Evolutionary conservation across 1,140 invertebrate genomes (phyloP), one percentile per base, ranked within the genome.

Genomic region (Pemphigus obesinymphae): DNA sequence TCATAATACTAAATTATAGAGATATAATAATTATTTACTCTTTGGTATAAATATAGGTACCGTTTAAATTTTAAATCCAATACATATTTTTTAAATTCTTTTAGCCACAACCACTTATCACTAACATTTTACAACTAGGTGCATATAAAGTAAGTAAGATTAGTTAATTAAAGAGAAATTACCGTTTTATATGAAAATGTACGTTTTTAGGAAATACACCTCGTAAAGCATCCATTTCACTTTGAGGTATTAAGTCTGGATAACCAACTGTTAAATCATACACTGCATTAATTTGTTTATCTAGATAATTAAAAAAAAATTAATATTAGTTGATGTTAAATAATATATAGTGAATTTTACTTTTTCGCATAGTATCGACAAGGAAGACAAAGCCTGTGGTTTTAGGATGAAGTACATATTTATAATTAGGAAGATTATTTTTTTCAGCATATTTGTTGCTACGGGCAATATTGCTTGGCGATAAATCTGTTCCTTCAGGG

Each of bases 401-500:
- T 83, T 94, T 91, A 0, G 95, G 95, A 87, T 97, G 95, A 0
- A 97, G 87, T 8, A 95, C 92, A 85, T 92, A 91, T 10, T 91
- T 88, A 84, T 95, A 95, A 61, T 88, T 86, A 66, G 89, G 87
- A 31, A 95, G 87, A 83, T 91, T 89, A 85, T 94, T 90, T 84
- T 91, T 90, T 15, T 87, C 86, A 1, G 95, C 95, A 88, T 91
- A 96, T 66, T 88, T 88, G 84, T 95, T 89, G 83, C 94, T 96
- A 76, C 90, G 91, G 48, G 87, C 87, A 83, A 91, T 92, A 75
- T 93, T 95, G 40, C 88, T 89, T n/a, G 88, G 87, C 26, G 93
- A 94, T 34, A 96, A 88, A 87, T 97, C 94, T 0, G 95, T 97
- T 4, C 96, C 95, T 88, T 97, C 95, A 0, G 95, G 95, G 86